Conservation (phyloP, 2,888 invertebrate genomes). For the Liposcelis brunnea region DNA sequence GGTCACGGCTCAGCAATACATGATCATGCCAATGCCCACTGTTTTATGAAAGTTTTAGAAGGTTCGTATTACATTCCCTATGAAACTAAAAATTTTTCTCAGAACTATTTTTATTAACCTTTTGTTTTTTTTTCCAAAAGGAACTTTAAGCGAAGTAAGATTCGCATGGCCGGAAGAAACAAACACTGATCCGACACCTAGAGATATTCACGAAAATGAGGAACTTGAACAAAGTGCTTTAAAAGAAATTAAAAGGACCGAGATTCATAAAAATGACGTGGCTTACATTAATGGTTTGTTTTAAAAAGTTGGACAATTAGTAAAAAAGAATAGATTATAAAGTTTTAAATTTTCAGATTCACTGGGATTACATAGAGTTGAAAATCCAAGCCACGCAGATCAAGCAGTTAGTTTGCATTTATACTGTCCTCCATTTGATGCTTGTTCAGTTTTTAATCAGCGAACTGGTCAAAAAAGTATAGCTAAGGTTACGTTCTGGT, state of each 20-base stretch:
- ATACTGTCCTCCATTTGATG: slow-evolving; percentile 83
- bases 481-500: slow-evolving; percentile 78
- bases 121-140: slow-evolving; percentile 17
- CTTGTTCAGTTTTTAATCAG: slow-evolving; percentile 82
- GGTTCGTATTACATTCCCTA: slow-evolving; percentile 21
- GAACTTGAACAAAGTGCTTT: slow-evolving; percentile 26
- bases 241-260: slow-evolving; percentile 43
- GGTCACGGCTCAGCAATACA: slow-evolving; percentile 90
- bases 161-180: slow-evolving; percentile 61
- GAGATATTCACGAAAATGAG: not conserved
- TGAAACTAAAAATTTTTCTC: too few species aligned
- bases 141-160: slow-evolving; percentile 26
- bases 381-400: slow-evolving; percentile 80
- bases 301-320: too few species aligned
- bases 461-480: slow-evolving; percentile 60
- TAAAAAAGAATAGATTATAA: too few species aligned
- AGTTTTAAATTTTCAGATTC: slow-evolving; percentile 70
- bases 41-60: slow-evolving; percentile 74
- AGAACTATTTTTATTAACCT: too few species aligned
- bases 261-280: slow-evolving; percentile 57
- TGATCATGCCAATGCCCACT: slow-evolving; percentile 90
- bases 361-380: slow-evolving; percentile 86
- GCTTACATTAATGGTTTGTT: slow-evolving; percentile 86
- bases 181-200: slow-evolving; percentile 20
- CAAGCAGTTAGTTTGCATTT: slow-evolving; percentile 84